phyloP scores from a whole-genome alignment of 2,888 invertebrate genomes.

The Carcina quercana region DNA sequence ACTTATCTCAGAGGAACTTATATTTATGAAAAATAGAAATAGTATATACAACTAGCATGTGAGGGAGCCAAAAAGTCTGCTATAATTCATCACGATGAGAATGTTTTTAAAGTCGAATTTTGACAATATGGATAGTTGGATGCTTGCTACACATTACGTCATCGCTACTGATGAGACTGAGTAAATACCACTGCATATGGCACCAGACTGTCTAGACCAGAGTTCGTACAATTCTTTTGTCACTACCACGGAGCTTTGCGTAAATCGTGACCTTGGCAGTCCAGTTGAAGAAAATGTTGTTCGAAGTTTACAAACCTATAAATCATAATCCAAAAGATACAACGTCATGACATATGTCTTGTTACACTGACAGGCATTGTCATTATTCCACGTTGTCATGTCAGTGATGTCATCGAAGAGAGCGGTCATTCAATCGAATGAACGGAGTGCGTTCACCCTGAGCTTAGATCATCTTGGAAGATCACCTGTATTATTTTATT shows the following conservation, averaged over 20 bases:
- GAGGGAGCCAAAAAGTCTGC: too few relatives aligned
- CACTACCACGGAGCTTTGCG: neutral
- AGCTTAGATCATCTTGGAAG: constrained; percentile 23
- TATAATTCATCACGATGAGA: too few relatives aligned
- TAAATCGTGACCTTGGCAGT: neutral
- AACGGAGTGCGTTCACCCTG: constrained; percentile 7
- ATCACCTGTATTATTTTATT: neutral
- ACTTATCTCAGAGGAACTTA: too few relatives aligned
- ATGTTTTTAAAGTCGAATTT: too few relatives aligned
- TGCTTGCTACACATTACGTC: too few relatives aligned
- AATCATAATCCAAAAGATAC: constrained; percentile 1
- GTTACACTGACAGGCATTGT: neutral
- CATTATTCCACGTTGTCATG: constrained; percentile 8
- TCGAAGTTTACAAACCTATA: constrained; percentile 3
- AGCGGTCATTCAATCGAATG: constrained; percentile 10
- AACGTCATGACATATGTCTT: constrained; percentile 6
- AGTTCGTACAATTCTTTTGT: neutral
- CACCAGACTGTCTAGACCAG: neutral
- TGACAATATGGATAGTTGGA: too few relatives aligned
- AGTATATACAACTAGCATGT: too few relatives aligned
- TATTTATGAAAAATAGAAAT: too few relatives aligned
- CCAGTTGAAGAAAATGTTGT: neutral
- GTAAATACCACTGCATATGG: too few relatives aligned
- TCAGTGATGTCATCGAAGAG: constrained; percentile 20
- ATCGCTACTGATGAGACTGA: too few relatives aligned